These are phyloP conservation scores for Oryctolagus cuniculus DNA, from an alignment of 2,113 vertebrate genomes.

Conservation along the genomic window DNA sequence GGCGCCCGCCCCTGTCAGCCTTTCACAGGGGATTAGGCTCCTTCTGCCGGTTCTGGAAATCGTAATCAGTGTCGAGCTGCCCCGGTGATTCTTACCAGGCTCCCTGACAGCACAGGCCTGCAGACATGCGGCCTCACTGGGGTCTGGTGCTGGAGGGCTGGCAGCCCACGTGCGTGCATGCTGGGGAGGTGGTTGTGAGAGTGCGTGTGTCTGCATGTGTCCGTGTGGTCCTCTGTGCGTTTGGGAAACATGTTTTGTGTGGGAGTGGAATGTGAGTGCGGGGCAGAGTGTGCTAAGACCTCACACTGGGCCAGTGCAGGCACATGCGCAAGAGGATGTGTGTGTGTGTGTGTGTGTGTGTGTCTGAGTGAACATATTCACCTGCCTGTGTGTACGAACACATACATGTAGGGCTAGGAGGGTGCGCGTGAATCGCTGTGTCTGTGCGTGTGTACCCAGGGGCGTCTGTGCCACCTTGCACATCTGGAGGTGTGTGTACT, in stretches of 20 bases:
- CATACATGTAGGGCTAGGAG: no score
- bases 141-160: background rate
- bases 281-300: background rate
- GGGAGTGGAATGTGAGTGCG: no score
- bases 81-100: conserved; percentile 84
- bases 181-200: background rate
- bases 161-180: background rate
- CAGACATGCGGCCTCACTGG: conserved; percentile 42
- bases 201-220: no score
- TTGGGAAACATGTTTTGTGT: no score
- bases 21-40: conserved; percentile 89
- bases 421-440: no score
- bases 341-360: no score
- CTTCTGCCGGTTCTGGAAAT: conserved; percentile 87
- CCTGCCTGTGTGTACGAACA: background rate
- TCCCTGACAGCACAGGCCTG: conserved; percentile 86
- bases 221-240: no score
- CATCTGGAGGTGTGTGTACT: background rate
- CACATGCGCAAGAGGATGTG: no score
- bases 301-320: background rate
- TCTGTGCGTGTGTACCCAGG: rapidly evolving
- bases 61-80: conserved; percentile 84
- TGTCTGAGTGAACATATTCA: background rate
- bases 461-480: background rate
- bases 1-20: conserved; percentile 89